phyloP scores from a whole-genome alignment of 2,797 vertebrate species.

The Protonibea diacanthus region DNA sequence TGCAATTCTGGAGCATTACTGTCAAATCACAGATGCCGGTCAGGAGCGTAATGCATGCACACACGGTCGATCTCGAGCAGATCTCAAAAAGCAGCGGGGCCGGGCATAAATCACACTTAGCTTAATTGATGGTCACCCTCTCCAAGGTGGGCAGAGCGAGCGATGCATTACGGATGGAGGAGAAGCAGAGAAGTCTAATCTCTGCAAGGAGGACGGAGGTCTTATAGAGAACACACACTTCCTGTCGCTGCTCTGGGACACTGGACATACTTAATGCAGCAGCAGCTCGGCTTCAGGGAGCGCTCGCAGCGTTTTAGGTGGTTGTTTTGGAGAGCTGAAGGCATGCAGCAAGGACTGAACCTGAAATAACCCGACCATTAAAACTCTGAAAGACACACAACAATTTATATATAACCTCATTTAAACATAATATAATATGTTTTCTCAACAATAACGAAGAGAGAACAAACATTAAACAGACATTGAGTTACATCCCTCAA shows the following conservation, averaged over 20 bases:
- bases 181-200: slow-evolving; percentile 51
- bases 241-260: slow-evolving; percentile 40
- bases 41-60: slow-evolving; percentile 21
- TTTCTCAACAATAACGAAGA: no score
- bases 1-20: slow-evolving; percentile 29
- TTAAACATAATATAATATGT: no score
- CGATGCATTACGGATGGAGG: slow-evolving; percentile 62
- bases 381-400: background rate
- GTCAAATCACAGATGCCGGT: slow-evolving; percentile 34
- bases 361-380: background rate
- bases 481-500: no score
- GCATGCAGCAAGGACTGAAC: background rate
- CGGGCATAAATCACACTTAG: slow-evolving; percentile 46
- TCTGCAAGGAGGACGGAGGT: slow-evolving; percentile 33
- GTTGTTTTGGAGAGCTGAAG: slow-evolving; percentile 8
- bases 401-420: background rate
- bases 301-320: slow-evolving; percentile 26
- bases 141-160: slow-evolving; percentile 51
- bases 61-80: slow-evolving; percentile 12
- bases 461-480: no score
- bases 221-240: slow-evolving; percentile 47
- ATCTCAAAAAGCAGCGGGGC: slow-evolving; percentile 8
- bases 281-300: slow-evolving; percentile 9
- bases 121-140: slow-evolving; percentile 53
- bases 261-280: slow-evolving; percentile 51